Evolutionary conservation across 35 echinoderm and acorn worm genomes (phyloP), one percentile per base, ranked within the genome.

Genomic region (Strongylocentrotus purpuratus): DNA sequence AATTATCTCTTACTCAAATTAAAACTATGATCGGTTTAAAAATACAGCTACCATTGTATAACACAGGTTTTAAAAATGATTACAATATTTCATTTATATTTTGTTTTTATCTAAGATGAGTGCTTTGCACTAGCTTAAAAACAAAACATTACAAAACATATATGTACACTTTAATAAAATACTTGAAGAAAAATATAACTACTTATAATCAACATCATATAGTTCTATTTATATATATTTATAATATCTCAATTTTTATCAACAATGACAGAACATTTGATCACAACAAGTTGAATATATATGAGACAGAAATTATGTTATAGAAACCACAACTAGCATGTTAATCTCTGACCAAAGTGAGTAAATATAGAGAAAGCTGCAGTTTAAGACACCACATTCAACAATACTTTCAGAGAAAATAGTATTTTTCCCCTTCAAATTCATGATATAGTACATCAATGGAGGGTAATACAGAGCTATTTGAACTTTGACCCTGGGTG

Each of bases 111-210:
- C 65, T 28, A 78, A 55, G 10, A 78, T 25, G 61, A 78, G 20
- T 78, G 65, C 65, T 78, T 78, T 31, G 65, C 65, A 78, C 65
- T 28, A 28, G 65, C 65, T 78, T 78, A 78, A 78, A 78, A 78
- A 78, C 22, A 78, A 28, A 22, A 78, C 20, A 22, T 28, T 28
- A 78, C n/a, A 78, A 78, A 22, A 78, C 22, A 22, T 78, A 78
- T 78, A 78, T n/a, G 65, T 78, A 78, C 65, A 78, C 52, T 14
- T 78, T 78, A 22, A 78, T 78, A 78, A 78, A 78, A 78, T 78
- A 78, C 65, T 78, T 78, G 65, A 78, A 78, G 65, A 78, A 78
- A 55, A 78, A 78, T 78, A 78, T 78, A 78, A 78, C 65, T 78
- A 78, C 22, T 78, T 78, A 28, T 78, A 78, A 78, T 78, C 22